Conservation (phyloP, 2,113 vertebrate species). For the Rhynchomys soricoides region DNA sequence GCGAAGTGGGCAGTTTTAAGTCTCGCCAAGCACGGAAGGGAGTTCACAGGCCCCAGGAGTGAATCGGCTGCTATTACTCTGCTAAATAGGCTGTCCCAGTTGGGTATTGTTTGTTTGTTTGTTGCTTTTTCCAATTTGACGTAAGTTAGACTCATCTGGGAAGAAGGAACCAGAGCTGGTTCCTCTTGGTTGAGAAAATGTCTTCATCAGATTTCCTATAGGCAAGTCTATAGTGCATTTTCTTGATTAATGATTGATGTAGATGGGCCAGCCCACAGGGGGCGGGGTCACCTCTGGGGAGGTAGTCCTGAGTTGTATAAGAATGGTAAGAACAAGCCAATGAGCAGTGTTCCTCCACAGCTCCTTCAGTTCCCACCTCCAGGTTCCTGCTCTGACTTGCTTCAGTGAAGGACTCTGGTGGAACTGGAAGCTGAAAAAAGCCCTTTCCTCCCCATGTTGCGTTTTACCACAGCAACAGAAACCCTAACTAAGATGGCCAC, state of each 20-base stretch:
- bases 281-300: neutral
- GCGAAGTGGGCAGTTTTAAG: neutral
- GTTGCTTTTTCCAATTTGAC: neutral
- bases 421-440: neutral
- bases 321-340: neutral
- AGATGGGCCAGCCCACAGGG: neutral
- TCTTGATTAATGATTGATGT: neutral
- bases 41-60: neutral
- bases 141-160: neutral
- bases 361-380: neutral
- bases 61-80: neutral
- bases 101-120: neutral
- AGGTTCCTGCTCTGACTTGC: neutral
- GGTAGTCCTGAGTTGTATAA: neutral
- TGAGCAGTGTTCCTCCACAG: neutral
- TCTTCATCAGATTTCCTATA: neutral
- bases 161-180: neutral
- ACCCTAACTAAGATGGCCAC: neutral
- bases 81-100: neutral
- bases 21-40: neutral
- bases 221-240: neutral
- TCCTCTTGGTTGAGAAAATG: neutral
- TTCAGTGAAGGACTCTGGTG: neutral
- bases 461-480: neutral
- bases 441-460: neutral